phyloP scores from a whole-genome alignment of 1,140 invertebrate genomes.

The Chrysoperla carnea region DNA sequence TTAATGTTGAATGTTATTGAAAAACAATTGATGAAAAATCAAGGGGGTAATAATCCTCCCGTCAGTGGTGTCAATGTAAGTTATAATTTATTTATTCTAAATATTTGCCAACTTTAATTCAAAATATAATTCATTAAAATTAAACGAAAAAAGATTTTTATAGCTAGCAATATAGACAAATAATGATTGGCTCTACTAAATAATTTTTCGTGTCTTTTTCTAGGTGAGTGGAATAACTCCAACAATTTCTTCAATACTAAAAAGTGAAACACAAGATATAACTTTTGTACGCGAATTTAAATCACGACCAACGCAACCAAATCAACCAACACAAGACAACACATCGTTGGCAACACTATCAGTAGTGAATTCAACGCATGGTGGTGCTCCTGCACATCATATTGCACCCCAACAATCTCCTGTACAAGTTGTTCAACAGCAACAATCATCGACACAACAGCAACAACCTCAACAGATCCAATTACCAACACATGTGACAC shows the following conservation, averaged over 20 bases:
- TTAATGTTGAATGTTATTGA: constrained; percentile 59
- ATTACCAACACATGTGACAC: constrained; percentile 8
- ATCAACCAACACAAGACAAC: constrained; percentile 26
- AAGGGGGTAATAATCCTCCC: constrained; percentile 23
- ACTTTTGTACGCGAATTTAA: constrained; percentile 32
- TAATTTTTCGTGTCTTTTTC: not conserved
- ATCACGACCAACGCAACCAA: constrained; percentile 16
- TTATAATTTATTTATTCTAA: constrained; percentile 9
- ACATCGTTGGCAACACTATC: constrained; percentile 43
- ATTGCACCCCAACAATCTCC: constrained; percentile 7
- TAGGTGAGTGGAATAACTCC: constrained; percentile 28
- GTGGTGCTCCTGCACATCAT: constrained; percentile 9
- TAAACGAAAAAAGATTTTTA: too few relatives aligned
- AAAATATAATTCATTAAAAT: too few relatives aligned
- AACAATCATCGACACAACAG: constrained; percentile 1
- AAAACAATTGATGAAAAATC: constrained; percentile 46
- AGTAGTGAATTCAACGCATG: constrained; percentile 34
- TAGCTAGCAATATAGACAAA: too few relatives aligned
- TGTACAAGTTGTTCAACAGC: too few relatives aligned
- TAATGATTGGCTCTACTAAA: too few relatives aligned
- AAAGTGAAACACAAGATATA: constrained; percentile 32
- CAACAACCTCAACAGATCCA: constrained; percentile 12
- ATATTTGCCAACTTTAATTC: too few relatives aligned
- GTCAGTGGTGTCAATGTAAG: constrained; percentile 1
- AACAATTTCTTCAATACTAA: constrained; percentile 45